Base-by-base conservation (phyloP, 1,140 invertebrate genomes). In the Drosophila quadrilineata region DNA sequence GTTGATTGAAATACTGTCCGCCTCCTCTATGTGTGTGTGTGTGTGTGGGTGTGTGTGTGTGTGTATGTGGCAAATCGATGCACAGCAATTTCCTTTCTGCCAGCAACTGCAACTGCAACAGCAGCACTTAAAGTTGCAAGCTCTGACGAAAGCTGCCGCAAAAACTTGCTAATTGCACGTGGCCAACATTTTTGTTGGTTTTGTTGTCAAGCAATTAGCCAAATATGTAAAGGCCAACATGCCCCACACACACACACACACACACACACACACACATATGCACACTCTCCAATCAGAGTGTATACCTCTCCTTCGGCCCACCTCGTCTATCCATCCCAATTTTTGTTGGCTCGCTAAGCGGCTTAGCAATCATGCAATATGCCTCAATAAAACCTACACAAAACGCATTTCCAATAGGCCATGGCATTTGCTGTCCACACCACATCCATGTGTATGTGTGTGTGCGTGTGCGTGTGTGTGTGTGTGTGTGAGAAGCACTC, bases 1-100 rank as follows among this genome's bases (percentile, higher is more conserved):
- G 64, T 66, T 82, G 77, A 82, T 82, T 82, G 77, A 84, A 82
- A 82, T 84, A 69, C 36, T 40, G 9, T 43, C 6, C 6, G 14
- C 6, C 3, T 35, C 31, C n/a, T 3, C 9, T 35, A 1, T 21
- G 17, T n/a, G n/a, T 14, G n/a, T 12, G 21, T 36, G 22, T 14
- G n/a, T 40, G 29, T 28, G 12, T 12, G n/a, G 9, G 33, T 46
- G 22, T 29, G 22, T 40, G 40, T 14, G 16, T 26, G 21, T 50
- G 3, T 35, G 12, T 16, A 12, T 56, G 26, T 4, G 3, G 24
- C 38, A 12, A 41, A 22, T 31, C 40, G 35, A 19, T 21, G 28
- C 36, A n/a, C n/a, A n/a, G n/a, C n/a, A n/a, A 53, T 45, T 53
- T 43, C n/a, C 8, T 26, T 16, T 10, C 1, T 24, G 9, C 6